Evolutionary conservation across 2,797 vertebrate species (phyloP).

Genomic region (Glossophaga mutica): DNA sequence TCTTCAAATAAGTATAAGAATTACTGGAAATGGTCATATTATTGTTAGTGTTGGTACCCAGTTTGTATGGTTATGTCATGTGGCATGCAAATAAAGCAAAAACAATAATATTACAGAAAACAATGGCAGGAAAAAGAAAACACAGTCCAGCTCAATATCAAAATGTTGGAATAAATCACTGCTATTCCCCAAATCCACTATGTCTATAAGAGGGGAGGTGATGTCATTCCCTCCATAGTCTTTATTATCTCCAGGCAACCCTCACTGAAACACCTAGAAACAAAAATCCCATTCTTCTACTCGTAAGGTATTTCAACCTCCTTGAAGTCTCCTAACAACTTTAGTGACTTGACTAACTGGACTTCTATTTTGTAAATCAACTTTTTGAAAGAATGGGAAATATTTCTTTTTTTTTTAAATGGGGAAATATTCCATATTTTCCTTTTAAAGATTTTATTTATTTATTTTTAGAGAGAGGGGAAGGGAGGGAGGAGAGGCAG

Average conservation of each 20-base stretch:
- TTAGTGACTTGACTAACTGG: background rate
- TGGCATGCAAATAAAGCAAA: background rate
- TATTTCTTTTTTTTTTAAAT: background rate
- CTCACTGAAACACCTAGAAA: background rate
- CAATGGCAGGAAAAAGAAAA: background rate
- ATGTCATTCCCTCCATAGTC: too few relatives aligned
- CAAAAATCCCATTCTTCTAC: slow-evolving; percentile 4
- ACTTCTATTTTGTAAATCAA: background rate
- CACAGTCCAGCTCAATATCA: background rate
- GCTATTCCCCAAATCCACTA: background rate
- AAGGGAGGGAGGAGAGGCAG: too few relatives aligned
- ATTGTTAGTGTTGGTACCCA: background rate
- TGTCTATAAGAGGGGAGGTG: background rate
- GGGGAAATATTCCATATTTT: background rate
- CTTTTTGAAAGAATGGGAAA: background rate
- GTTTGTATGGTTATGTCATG: background rate
- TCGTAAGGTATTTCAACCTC: background rate
- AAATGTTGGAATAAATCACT: background rate
- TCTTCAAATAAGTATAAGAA: background rate
- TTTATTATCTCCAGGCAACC: background rate
- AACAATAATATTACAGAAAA: background rate
- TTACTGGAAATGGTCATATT: background rate
- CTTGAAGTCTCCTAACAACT: slow-evolving; percentile 37
- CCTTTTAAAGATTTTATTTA: background rate
- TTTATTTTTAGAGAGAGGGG: too few relatives aligned